A percentile compares a stretch with the other conserved stretches of the same genome.
Conservation (phyloP, 1,140 invertebrate species). For the Teleogryllus occipitalis region DNA sequence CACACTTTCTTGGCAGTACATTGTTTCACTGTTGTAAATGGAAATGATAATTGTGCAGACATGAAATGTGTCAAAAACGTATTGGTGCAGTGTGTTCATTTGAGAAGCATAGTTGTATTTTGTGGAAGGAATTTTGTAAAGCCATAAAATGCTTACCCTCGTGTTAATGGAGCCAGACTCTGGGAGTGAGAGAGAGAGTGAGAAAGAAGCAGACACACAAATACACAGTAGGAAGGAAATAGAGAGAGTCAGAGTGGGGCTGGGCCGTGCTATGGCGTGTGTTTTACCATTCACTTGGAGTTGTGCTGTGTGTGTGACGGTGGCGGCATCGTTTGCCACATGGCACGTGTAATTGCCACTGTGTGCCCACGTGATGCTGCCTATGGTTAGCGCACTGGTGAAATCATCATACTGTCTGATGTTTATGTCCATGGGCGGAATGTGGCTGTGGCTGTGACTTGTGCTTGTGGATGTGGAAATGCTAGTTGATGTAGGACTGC, state of each 20-base stretch:
- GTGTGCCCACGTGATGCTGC: slow-evolving; percentile 51
- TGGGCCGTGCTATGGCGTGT: not conserved
- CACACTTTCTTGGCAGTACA: no score
- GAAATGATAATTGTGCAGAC: not conserved
- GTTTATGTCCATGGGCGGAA: slow-evolving; percentile 36
- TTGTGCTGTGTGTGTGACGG: slow-evolving; percentile 48
- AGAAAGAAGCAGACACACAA: slow-evolving; percentile 4
- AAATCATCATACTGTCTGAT: slow-evolving; percentile 57
- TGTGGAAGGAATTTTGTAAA: not conserved
- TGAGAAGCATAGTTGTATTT: not conserved
- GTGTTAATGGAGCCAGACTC: not conserved
- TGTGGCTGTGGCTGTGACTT: not conserved
- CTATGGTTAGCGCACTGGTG: slow-evolving; percentile 53
- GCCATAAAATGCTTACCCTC: slow-evolving; percentile 3
- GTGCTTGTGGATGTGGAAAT: slow-evolving; percentile 11
- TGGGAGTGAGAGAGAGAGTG: not conserved
- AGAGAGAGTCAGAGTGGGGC: not conserved
- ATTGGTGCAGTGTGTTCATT: not conserved
- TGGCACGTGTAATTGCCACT: slow-evolving; percentile 64
- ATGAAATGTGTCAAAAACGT: not conserved
- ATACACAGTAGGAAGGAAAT: slow-evolving; percentile 6
- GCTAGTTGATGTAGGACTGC: slow-evolving; percentile 11
- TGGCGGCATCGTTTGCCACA: slow-evolving; percentile 50
- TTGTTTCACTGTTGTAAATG: no score
- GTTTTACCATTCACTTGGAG: slow-evolving; percentile 52